Base-by-base conservation (phyloP, 2,888 invertebrate genomes). In the Nowickia ferox region DNA sequence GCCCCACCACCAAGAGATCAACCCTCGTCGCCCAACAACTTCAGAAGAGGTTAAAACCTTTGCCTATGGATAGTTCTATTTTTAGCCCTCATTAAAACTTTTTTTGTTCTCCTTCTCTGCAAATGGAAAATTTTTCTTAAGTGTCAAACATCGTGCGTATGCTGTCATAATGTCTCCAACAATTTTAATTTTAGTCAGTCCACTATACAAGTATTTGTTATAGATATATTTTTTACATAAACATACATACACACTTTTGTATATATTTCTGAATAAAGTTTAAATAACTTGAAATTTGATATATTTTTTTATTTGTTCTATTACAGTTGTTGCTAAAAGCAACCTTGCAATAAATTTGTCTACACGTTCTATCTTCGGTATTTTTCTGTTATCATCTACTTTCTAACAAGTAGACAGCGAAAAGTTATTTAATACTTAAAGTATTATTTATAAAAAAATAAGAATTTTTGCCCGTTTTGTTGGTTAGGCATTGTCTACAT, bases 1-100 rank as follows among this genome's bases (percentile, higher is more conserved):
- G 94, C 95, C 63, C 95, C 95, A 17, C 95, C 92, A 55, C 91
- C 91, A 65, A 89, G 89, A 48, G 90, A 91, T 68, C 89, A 89
- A 69, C 88, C 87, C 15, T 84, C 87, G 19, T 80, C 87, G 81
- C 57, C 82, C 85, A 80, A 72, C 74, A 88, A 78, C 42, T 85
- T 75, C 30, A 89, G 91, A 79, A 87, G 92, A 85, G 92, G 92
- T 74, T 92, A 89, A 88, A 48, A 30, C n/a, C n/a, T 53, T 19
- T 13, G 22, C 53, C 11, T 13, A 1, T 11, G 11, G 9, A 30
- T 61, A 55, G 30, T 42, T 68, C 3, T 44, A 42, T 48, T 10
- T 71, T 69, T 76, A 15, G 42, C 9, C 44, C 44, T 38, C 51
- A 61, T 68, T 69, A 42, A 42, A 42, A 19, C 11, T 69, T 69